Percentiles rank a stretch among this genome's conserved stretches.
Evolutionary conservation across 2,797 vertebrate genomes (phyloP).

Genomic region (Gallinago solitaria): DNA sequence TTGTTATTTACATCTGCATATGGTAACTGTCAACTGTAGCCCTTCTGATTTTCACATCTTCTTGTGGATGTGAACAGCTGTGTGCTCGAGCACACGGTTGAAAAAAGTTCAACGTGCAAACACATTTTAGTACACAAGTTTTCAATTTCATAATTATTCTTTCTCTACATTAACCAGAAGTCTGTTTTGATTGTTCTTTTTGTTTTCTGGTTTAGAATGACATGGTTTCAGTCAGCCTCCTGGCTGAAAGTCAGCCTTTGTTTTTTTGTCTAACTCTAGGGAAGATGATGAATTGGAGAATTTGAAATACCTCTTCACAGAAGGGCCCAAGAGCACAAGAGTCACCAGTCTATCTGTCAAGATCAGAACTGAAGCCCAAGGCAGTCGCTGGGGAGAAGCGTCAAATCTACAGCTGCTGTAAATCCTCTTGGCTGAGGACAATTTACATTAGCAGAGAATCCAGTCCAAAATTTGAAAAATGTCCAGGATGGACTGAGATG

Average conservation of each 20-base stretch:
- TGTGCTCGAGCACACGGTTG: neutral
- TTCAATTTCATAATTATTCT: neutral
- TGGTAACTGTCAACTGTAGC: neutral
- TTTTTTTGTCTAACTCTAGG: neutral
- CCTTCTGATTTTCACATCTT: neutral
- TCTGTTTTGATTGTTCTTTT: neutral
- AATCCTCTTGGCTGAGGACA: neutral
- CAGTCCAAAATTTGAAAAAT: neutral
- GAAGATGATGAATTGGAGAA: neutral
- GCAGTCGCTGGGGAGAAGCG: neutral
- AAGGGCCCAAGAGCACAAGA: neutral
- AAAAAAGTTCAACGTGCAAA: neutral
- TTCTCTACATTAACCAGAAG: neutral
- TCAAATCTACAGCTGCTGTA: neutral
- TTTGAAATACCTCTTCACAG: conserved; percentile 15
- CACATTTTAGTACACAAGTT: neutral
- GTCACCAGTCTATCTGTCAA: conserved; percentile 17
- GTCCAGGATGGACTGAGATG: neutral
- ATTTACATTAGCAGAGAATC: neutral
- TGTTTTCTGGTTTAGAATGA: neutral
- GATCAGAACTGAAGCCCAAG: neutral
- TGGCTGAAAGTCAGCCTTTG: conserved; percentile 7
- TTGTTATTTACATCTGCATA: neutral
- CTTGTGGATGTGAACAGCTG: neutral
- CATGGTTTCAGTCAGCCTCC: neutral